phyloP scores from a whole-genome alignment of 1,140 invertebrate species.

The Cydia strobilella region DNA sequence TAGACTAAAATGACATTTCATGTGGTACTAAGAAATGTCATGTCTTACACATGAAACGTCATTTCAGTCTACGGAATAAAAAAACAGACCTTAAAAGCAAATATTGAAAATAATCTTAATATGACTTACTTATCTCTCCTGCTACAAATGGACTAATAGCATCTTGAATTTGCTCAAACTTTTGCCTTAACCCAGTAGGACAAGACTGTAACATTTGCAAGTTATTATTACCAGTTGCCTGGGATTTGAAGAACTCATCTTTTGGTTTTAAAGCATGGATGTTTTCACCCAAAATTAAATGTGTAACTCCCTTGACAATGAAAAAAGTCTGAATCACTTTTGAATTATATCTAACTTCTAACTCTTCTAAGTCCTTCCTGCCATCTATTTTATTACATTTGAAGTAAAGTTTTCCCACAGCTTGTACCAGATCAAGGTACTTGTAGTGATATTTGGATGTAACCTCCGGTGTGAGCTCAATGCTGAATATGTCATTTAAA shows the following conservation, averaged over 20 bases:
- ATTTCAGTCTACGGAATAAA: too few species aligned
- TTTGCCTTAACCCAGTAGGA: constrained; percentile 66
- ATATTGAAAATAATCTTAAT: too few species aligned
- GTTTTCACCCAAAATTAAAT: constrained; percentile 70
- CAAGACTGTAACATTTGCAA: constrained; percentile 50
- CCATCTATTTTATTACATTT: constrained; percentile 65
- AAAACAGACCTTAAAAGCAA: too few species aligned
- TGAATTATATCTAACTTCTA: constrained; percentile 33
- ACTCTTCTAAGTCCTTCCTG: constrained; percentile 8
- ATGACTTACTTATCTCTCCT: constrained; percentile 68
- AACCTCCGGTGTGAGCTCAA: constrained; percentile 63
- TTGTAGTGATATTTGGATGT: constrained; percentile 70
- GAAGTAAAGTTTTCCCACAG: constrained; percentile 63
- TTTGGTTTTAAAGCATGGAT: constrained; percentile 68
- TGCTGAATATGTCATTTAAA: constrained; percentile 69
- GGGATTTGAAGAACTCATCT: constrained; percentile 53
- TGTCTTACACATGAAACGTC: too few species aligned
- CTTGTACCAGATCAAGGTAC: constrained; percentile 70
- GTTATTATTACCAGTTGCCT: constrained; percentile 33
- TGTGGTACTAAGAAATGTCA: too few species aligned
- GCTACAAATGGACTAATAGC: constrained; percentile 69
- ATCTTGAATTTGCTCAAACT: constrained; percentile 71
- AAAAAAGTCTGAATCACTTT: constrained; percentile 63
- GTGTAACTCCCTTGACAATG: constrained; percentile 72
- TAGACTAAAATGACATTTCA: too few species aligned